A percentile compares a stretch with the other conserved stretches of the same genome.
phyloP scores from a whole-genome alignment of 2,797 vertebrate species.

The Schizopygopsis malacanthus region DNA sequence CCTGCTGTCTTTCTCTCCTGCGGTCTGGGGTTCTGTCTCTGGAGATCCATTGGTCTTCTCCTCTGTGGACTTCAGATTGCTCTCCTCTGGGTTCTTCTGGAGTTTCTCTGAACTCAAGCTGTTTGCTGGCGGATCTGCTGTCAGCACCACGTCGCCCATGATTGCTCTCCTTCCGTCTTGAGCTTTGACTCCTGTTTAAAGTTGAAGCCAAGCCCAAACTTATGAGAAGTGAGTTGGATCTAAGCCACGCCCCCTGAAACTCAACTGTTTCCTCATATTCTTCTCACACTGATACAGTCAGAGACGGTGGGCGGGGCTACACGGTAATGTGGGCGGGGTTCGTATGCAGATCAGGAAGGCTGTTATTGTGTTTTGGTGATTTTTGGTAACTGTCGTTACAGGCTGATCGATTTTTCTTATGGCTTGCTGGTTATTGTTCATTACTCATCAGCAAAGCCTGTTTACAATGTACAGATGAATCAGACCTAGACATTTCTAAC shows the following conservation, averaged over 20 bases:
- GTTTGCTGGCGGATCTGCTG: background rate
- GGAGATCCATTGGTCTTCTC: slow-evolving; percentile 1
- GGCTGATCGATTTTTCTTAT: background rate
- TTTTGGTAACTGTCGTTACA: background rate
- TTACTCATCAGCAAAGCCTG: background rate
- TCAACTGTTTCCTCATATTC: background rate
- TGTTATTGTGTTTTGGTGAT: background rate
- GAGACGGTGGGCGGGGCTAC: background rate
- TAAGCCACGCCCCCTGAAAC: slow-evolving; percentile 22
- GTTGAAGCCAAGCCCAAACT: slow-evolving; percentile 28
- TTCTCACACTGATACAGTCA: background rate
- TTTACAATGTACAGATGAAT: background rate
- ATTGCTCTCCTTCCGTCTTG: background rate
- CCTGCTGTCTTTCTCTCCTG: slow-evolving; percentile 8
- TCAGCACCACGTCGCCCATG: slow-evolving; percentile 16
- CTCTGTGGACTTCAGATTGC: background rate
- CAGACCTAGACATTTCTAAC: background rate
- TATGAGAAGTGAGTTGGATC: background rate
- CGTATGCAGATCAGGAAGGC: background rate
- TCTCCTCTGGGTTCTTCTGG: background rate
- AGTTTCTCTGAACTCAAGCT: background rate
- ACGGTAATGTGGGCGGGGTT: background rate
- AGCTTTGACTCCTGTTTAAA: slow-evolving; percentile 7
- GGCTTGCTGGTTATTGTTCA: background rate
- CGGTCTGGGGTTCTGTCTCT: slow-evolving; percentile 53